phyloP scores from a whole-genome alignment of 1,140 invertebrate genomes.

The Nylanderia fulva region DNA sequence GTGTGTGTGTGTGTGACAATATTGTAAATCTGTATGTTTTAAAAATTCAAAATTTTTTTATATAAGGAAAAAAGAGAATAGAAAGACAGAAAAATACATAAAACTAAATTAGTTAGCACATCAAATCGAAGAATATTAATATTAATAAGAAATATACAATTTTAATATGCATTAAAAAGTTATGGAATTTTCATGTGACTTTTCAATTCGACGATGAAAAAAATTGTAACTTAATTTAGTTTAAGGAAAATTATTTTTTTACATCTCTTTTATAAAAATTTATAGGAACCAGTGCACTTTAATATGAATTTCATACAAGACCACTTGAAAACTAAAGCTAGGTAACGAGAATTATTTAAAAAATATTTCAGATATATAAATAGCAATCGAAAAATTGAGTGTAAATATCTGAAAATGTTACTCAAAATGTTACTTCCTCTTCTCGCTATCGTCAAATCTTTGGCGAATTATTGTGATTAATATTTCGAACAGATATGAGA shows the following conservation, averaged over 20 bases:
- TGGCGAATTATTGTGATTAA: no score
- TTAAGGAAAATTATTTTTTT: background rate
- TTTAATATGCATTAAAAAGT: background rate
- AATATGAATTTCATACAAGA: background rate
- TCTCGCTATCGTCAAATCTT: no score
- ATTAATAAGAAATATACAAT: background rate
- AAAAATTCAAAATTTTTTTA: background rate
- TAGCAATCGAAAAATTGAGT: no score
- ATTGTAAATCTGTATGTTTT: background rate
- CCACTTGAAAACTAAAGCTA: background rate
- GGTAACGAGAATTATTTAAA: background rate
- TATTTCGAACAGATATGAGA: no score
- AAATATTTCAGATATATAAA: background rate
- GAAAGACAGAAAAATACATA: background rate
- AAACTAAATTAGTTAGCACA: background rate
- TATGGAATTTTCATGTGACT: background rate
- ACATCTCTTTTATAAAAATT: background rate
- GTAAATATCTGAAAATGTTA: no score
- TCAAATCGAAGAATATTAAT: background rate
- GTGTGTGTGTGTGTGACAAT: no score
- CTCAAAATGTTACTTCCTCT: no score
- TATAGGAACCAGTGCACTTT: background rate
- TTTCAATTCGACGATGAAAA: background rate
- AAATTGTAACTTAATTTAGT: background rate
- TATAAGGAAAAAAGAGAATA: background rate